Percentiles rank a stretch among this genome's conserved stretches.
phyloP scores from a whole-genome alignment of 2,888 invertebrate species.

The Eustalomyia histrio region DNA sequence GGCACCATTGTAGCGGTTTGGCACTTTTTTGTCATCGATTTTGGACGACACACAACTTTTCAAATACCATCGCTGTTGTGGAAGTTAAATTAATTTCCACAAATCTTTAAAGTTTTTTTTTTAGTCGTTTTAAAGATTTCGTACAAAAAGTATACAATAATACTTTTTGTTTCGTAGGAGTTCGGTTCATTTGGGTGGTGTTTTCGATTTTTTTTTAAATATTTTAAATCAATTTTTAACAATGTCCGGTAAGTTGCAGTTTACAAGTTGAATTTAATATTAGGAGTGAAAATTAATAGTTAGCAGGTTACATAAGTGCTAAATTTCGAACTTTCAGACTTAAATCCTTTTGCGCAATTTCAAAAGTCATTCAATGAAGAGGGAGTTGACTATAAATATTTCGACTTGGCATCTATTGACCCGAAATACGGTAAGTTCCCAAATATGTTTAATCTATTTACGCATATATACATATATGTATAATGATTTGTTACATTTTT shows the following conservation, averaged over 20 bases:
- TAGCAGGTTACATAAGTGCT: slow-evolving; percentile 65
- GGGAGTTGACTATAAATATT: slow-evolving; percentile 84
- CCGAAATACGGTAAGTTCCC: slow-evolving; percentile 87
- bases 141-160: too few species aligned
- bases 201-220: neutral
- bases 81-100: too few species aligned
- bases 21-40: too few species aligned
- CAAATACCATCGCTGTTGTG: too few species aligned
- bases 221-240: neutral
- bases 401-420: slow-evolving; percentile 87
- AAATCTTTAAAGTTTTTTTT: too few species aligned
- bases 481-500: neutral
- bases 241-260: slow-evolving; percentile 72
- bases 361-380: slow-evolving; percentile 75
- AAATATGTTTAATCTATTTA: neutral
- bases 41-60: too few species aligned
- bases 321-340: slow-evolving; percentile 65
- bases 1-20: too few species aligned
- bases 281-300: neutral
- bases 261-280: neutral
- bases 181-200: neutral
- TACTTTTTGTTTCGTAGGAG: too few species aligned
- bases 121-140: too few species aligned
- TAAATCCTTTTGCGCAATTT: slow-evolving; percentile 76
- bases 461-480: too few species aligned